Percentiles rank a stretch among this genome's conserved stretches.
Evolutionary conservation across 53 echinoderm and acorn worm species (phyloP).

Genomic region (Glandiceps talaboti): DNA sequence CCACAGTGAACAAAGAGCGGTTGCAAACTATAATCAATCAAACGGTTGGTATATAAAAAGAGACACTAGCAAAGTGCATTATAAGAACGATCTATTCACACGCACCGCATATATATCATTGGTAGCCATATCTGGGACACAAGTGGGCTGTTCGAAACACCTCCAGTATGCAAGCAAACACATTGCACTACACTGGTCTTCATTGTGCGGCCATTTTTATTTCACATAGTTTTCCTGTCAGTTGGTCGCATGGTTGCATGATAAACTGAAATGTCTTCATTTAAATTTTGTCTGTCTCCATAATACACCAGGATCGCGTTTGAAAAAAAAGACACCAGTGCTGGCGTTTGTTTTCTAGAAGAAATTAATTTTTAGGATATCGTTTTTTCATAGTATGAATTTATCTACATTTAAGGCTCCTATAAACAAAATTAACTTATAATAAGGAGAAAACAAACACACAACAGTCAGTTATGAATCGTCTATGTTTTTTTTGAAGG

Average conservation of each 20-base stretch:
- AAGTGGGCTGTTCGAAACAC: neutral
- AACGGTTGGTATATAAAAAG: neutral
- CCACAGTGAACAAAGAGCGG: neutral
- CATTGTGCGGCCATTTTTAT: neutral
- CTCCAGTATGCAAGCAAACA: neutral
- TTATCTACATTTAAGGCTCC: too few species aligned
- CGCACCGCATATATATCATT: neutral
- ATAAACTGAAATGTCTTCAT: too few species aligned
- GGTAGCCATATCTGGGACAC: neutral
- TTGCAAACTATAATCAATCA: neutral
- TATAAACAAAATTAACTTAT: too few species aligned
- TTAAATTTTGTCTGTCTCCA: too few species aligned
- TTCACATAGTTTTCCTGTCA: neutral
- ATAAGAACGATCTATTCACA: neutral
- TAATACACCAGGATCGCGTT: too few species aligned
- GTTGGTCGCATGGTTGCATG: neutral
- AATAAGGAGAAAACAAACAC: neutral
- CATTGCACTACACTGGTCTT: neutral
- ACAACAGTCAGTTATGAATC: neutral
- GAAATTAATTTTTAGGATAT: too few species aligned
- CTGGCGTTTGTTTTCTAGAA: too few species aligned
- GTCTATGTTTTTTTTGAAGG: neutral
- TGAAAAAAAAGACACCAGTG: too few species aligned
- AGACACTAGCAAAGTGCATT: neutral
- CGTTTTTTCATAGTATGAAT: too few species aligned